Evolutionary conservation across 1,140 invertebrate species (phyloP).

Genomic region (Kradibia gibbosae): DNA sequence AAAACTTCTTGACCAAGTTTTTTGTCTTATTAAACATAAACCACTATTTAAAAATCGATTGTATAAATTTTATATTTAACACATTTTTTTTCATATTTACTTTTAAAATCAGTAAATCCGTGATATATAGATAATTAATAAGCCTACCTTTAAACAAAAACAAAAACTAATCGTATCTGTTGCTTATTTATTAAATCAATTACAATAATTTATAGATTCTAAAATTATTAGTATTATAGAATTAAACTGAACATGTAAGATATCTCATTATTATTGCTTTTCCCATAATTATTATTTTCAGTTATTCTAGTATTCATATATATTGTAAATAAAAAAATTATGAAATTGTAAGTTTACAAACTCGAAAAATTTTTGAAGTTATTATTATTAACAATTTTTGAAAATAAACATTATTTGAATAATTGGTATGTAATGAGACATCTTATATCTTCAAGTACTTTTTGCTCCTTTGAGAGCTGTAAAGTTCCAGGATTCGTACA

Average conservation of each 20-base stretch:
- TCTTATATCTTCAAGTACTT: slow-evolving; percentile 43
- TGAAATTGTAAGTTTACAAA: background rate
- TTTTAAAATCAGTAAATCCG: slow-evolving; percentile 64
- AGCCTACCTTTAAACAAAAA: slow-evolving; percentile 44
- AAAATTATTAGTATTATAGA: slow-evolving; percentile 59
- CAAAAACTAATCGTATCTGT: slow-evolving; percentile 55
- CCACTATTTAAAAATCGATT: slow-evolving; percentile 38
- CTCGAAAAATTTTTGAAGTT: background rate
- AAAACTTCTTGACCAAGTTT: slow-evolving; percentile 53
- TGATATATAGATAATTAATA: slow-evolving; percentile 64
- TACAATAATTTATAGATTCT: slow-evolving; percentile 62
- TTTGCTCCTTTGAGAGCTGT: slow-evolving; percentile 36
- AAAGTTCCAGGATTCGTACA: slow-evolving; percentile 29
- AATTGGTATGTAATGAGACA: slow-evolving; percentile 34
- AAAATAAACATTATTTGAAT: background rate
- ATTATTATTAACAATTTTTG: slow-evolving; percentile 9
- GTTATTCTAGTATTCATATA: background rate
- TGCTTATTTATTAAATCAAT: slow-evolving; percentile 66
- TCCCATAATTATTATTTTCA: no score
- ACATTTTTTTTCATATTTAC: slow-evolving; percentile 54
- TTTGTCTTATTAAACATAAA: slow-evolving; percentile 45
- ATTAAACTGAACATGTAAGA: slow-evolving; percentile 55
- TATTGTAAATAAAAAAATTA: slow-evolving; percentile 39
- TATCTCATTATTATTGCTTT: slow-evolving; percentile 40
- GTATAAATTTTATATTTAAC: slow-evolving; percentile 46